These are phyloP conservation scores for Apotomis capreana DNA, from an alignment of 2,888 invertebrate species.

Conservation along the genomic window DNA sequence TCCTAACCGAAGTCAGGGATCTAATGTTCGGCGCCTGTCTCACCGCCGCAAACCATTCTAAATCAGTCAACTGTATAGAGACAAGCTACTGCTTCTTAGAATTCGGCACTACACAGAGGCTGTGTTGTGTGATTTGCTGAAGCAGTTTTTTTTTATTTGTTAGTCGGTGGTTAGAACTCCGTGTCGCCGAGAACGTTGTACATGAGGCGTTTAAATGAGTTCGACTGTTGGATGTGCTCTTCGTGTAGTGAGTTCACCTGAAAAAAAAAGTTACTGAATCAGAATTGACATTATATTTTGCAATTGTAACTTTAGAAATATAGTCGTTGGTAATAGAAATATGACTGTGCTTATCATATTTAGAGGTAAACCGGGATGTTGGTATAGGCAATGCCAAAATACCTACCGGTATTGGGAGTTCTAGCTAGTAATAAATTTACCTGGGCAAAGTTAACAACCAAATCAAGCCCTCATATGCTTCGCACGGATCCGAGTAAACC, in stretches of 20 bases:
- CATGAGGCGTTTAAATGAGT: constrained; percentile 96
- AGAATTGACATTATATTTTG: neutral
- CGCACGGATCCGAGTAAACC: too few relatives aligned
- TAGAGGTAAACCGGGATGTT: too few relatives aligned
- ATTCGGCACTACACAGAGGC: constrained; percentile 6
- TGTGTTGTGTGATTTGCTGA: constrained; percentile 16
- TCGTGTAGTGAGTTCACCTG: constrained; percentile 88
- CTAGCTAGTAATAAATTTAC: too few relatives aligned
- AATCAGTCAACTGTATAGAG: constrained; percentile 52
- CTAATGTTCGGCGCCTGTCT: constrained; percentile 57
- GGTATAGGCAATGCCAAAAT: too few relatives aligned
- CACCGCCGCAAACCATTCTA: constrained; percentile 55
- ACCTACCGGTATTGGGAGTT: too few relatives aligned
- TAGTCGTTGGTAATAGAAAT: too few relatives aligned
- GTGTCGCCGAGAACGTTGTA: constrained; percentile 93
- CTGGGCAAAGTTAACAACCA: too few relatives aligned
- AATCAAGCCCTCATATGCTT: too few relatives aligned
- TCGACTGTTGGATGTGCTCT: constrained; percentile 95
- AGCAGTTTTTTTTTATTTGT: constrained; percentile 2
- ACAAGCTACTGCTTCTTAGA: constrained; percentile 5
- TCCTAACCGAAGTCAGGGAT: constrained; percentile 64
- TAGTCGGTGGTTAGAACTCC: constrained; percentile 75
- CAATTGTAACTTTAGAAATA: neutral
- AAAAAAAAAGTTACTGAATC: constrained; percentile 44
- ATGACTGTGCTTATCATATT: too few relatives aligned